These are phyloP conservation scores for Esox masquinongy DNA, from an alignment of 2,797 vertebrate genomes.

Conservation along the genomic window DNA sequence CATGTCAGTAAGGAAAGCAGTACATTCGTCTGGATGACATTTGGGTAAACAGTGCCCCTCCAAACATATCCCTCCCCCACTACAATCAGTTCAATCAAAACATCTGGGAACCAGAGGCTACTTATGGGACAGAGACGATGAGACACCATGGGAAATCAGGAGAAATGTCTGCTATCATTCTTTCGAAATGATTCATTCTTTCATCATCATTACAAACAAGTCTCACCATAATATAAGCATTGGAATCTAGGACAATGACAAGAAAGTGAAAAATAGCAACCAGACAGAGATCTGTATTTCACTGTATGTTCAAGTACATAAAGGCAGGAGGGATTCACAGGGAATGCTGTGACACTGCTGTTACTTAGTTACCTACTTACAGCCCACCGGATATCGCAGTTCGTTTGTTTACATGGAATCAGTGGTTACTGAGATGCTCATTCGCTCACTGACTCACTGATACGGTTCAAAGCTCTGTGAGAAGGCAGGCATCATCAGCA, in stretches of 20 bases:
- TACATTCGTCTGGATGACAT: slow-evolving; percentile 28
- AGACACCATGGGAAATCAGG: slow-evolving; percentile 9
- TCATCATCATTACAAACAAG: slow-evolving; percentile 3
- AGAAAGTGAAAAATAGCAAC: not conserved
- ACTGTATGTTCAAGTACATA: not conserved
- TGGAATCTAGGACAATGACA: not conserved
- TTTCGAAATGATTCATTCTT: not conserved
- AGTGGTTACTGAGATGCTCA: not conserved
- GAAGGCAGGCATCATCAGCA: not conserved
- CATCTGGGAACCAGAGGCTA: slow-evolving; percentile 10
- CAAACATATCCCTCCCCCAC: slow-evolving; percentile 30
- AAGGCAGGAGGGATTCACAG: not conserved
- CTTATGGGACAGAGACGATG: slow-evolving; percentile 1
- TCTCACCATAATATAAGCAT: not conserved
- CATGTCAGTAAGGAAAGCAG: slow-evolving; percentile 4
- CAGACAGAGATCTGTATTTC: not conserved
- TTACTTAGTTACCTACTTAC: not conserved
- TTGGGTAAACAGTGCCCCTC: slow-evolving; percentile 28
- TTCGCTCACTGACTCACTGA: not conserved
- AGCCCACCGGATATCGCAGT: not conserved
- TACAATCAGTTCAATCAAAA: slow-evolving; percentile 9
- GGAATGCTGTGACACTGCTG: not conserved
- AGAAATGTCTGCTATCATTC: not conserved
- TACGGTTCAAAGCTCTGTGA: not conserved
- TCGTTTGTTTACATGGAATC: not conserved